Conservation (phyloP, 2,797 vertebrate genomes). For the Poecilia gillii region DNA sequence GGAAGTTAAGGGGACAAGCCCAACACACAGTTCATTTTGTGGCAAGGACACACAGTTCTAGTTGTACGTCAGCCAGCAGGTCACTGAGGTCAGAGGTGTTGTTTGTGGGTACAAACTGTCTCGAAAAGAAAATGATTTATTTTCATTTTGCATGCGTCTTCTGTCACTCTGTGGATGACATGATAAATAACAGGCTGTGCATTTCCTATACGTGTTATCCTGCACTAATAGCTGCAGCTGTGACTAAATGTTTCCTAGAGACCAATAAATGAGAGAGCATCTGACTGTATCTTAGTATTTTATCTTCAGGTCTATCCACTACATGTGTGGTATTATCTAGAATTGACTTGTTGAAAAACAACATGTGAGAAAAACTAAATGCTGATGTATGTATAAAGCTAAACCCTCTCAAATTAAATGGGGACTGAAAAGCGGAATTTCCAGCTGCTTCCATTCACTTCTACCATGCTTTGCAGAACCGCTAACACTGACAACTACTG, state of each 20-base stretch:
- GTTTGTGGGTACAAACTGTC: background rate
- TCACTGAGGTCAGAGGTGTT: constrained; percentile 1
- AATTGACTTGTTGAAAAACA: background rate
- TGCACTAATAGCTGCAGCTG: background rate
- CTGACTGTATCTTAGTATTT: background rate
- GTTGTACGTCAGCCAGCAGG: background rate
- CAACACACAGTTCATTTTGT: background rate
- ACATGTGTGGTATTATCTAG: background rate
- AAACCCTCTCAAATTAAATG: background rate
- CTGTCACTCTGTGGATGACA: background rate
- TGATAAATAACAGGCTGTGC: background rate
- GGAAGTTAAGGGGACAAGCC: background rate
- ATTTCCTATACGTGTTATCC: background rate
- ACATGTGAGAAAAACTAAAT: background rate
- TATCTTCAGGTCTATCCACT: background rate
- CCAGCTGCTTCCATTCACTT: background rate
- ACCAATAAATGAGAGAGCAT: background rate
- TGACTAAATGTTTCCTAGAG: background rate
- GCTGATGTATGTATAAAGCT: background rate
- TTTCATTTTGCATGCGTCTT: background rate
- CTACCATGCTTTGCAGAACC: background rate
- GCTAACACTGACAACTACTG: background rate
- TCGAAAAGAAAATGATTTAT: background rate
- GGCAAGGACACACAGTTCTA: background rate
- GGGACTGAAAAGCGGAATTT: background rate